Evolutionary conservation across 2,113 vertebrate genomes (phyloP).

Genomic region (Cyprinus carpio): DNA sequence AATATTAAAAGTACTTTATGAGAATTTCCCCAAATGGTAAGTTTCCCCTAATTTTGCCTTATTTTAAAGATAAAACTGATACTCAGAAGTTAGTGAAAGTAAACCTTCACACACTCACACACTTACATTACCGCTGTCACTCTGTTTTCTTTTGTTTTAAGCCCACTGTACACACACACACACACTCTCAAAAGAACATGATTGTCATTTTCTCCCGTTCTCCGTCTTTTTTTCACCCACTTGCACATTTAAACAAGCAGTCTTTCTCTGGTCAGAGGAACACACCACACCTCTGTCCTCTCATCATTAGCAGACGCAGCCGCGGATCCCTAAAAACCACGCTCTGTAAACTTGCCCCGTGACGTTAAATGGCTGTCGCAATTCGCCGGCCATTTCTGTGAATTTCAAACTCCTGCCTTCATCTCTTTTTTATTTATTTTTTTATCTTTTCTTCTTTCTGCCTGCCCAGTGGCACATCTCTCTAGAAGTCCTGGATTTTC

Average conservation of each 20-base stretch:
- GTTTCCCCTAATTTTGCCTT: not conserved
- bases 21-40: not conserved
- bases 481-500: constrained; percentile 64
- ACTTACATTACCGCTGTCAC: constrained; percentile 64
- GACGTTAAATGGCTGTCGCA: constrained; percentile 68
- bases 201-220: constrained; percentile 23
- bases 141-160: constrained; percentile 40
- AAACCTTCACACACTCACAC: constrained; percentile 9
- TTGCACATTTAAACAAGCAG: constrained; percentile 39
- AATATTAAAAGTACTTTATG: not conserved
- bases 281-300: constrained; percentile 37
- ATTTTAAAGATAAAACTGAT: not conserved
- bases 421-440: constrained; percentile 70
- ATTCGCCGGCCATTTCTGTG: constrained; percentile 70
- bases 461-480: constrained; percentile 93
- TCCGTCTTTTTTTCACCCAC: constrained; percentile 4
- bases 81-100: not conserved
- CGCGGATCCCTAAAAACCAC: constrained; percentile 65
- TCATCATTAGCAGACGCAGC: constrained; percentile 72
- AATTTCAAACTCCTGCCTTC: constrained; percentile 70
- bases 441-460: constrained; percentile 82
- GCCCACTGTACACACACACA: constrained; percentile 13
- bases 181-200: constrained; percentile 20
- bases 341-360: constrained; percentile 60
- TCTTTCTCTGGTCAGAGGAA: constrained; percentile 31